A percentile compares a stretch with the other conserved stretches of the same genome.
Conservation (phyloP, 2,888 invertebrate genomes). For the Tupiocoris notatus region DNA sequence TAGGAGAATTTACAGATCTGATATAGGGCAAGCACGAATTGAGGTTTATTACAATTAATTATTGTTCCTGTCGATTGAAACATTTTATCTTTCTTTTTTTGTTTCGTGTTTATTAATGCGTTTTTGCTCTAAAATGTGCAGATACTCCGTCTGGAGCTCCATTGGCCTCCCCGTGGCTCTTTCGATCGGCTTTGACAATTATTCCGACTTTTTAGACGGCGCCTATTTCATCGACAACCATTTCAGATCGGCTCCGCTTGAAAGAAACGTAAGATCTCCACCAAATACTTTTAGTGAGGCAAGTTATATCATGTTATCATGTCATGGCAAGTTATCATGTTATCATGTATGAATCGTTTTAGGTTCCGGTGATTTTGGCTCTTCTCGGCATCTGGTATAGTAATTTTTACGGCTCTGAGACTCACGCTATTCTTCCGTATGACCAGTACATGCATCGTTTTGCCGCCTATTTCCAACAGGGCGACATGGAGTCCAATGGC, state of each 20-base stretch:
- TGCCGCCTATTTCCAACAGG: constrained; percentile 99
- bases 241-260: constrained; percentile 79
- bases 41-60: no score
- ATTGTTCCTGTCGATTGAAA: no score
- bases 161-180: constrained; percentile 96
- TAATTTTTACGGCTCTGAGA: constrained; percentile 93
- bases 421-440: constrained; percentile 93
- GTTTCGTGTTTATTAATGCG: no score
- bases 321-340: no score
- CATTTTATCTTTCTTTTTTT: no score
- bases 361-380: constrained; percentile 92
- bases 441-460: constrained; percentile 98
- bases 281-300: background rate
- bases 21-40: no score
- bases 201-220: constrained; percentile 85
- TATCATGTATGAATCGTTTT: no score
- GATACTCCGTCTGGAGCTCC: constrained; percentile 94
- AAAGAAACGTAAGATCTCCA: constrained; percentile 74
- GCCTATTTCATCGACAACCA: constrained; percentile 94
- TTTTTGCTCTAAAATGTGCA: no score
- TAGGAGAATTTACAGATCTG: no score
- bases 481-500: constrained; percentile 99
- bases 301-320: background rate
- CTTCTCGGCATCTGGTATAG: constrained; percentile 90
- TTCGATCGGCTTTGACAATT: constrained; percentile 92